Percentiles rank a stretch among this genome's conserved stretches.
These are phyloP conservation scores for Ahaetulla prasina DNA, from an alignment of 2,113 vertebrate genomes.

Conservation along the genomic window DNA sequence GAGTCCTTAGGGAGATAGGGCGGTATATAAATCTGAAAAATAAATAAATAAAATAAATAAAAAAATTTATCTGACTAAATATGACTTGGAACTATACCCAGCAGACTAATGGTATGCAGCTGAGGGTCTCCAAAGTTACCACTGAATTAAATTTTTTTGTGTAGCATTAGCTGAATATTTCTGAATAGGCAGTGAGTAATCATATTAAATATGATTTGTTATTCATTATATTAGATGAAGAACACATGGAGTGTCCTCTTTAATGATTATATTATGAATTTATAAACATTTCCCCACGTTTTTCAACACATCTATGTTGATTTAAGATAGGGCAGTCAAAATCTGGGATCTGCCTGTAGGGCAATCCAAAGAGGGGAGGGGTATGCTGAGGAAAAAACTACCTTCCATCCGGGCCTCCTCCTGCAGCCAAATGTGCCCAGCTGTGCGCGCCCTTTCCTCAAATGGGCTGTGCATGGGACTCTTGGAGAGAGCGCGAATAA, in stretches of 20 bases:
- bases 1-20: no score
- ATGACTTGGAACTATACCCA: not conserved
- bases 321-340: not conserved
- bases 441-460: no score
- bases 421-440: no score
- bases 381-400: no score
- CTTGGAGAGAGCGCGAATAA: no score
- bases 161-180: not conserved
- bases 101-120: not conserved
- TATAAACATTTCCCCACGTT: not conserved
- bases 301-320: not conserved
- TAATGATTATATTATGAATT: not conserved
- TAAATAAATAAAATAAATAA: no score
- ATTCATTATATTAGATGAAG: not conserved
- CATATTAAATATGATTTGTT: not conserved
- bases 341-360: not conserved
- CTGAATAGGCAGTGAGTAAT: not conserved
- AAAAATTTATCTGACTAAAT: not conserved
- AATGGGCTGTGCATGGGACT: no score
- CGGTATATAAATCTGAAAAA: no score
- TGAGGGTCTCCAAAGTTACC: not conserved
- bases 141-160: not conserved
- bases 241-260: not conserved
- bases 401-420: no score
- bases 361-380: no score